phyloP scores from a whole-genome alignment of 2,113 vertebrate species.

The Rhodinocichla rosea region DNA sequence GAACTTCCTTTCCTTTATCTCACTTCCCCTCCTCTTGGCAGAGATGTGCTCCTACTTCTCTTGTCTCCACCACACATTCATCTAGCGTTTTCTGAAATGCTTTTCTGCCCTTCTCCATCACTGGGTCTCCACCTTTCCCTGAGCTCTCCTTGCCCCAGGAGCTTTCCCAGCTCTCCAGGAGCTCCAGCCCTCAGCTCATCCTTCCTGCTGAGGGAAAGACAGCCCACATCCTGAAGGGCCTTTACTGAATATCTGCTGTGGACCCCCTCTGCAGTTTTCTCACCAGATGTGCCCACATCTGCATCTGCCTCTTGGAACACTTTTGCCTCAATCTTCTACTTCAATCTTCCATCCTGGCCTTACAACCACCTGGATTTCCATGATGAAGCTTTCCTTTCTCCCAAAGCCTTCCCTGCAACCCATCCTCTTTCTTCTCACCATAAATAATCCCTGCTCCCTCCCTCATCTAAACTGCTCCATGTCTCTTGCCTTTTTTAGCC shows the following conservation, averaged over 20 bases:
- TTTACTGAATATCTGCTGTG: not conserved
- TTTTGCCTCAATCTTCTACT: not conserved
- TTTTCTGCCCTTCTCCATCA: not conserved
- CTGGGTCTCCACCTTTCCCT: not conserved
- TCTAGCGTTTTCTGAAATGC: not conserved
- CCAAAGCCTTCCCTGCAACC: not conserved
- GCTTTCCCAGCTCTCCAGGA: not conserved
- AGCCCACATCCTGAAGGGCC: fast-evolving
- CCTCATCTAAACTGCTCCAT: constrained; percentile 10
- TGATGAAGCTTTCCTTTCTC: not conserved
- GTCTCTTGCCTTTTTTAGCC: constrained; percentile 64
- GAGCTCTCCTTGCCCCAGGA: not conserved
- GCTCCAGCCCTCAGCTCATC: not conserved
- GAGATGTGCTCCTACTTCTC: not conserved
- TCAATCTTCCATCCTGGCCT: not conserved
- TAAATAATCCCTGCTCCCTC: constrained; percentile 2
- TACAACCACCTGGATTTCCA: not conserved
- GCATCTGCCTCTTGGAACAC: not conserved
- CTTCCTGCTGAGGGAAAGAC: not conserved
- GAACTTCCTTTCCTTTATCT: constrained; percentile 49
- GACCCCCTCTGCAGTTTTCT: not conserved
- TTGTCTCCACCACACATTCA: not conserved
- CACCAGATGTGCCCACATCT: not conserved
- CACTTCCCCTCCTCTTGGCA: not conserved
- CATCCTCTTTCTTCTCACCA: not conserved